Percentiles rank a stretch among this genome's conserved stretches.
phyloP scores from a whole-genome alignment of 2,888 invertebrate genomes.

The Pedicia rivosa region DNA sequence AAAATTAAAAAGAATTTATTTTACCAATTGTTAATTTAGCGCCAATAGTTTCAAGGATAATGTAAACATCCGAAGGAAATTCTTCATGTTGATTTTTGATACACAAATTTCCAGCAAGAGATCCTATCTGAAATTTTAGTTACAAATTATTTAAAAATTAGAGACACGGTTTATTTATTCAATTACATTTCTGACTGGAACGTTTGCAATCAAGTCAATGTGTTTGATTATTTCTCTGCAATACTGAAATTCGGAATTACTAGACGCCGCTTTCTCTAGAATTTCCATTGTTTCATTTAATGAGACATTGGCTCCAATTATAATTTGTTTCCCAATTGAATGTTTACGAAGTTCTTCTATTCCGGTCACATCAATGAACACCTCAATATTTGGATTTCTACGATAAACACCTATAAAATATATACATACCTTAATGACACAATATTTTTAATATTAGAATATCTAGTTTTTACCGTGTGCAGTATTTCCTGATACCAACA shows the following conservation, averaged over 20 bases:
- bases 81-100: constrained; percentile 35
- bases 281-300: constrained; percentile 31
- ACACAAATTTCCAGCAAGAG: constrained; percentile 37
- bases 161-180: too few species aligned
- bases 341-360: constrained; percentile 36
- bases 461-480: too few species aligned
- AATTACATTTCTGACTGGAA: constrained; percentile 58
- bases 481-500: constrained; percentile 54
- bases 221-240: constrained; percentile 24
- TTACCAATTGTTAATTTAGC: constrained; percentile 22
- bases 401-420: too few species aligned
- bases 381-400: constrained; percentile 16
- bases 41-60: constrained; percentile 30
- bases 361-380: constrained; percentile 41
- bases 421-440: too few species aligned
- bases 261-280: constrained; percentile 27
- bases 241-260: constrained; percentile 36
- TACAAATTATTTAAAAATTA: too few species aligned
- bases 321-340: constrained; percentile 21
- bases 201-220: constrained; percentile 45
- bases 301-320: constrained; percentile 40
- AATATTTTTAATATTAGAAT: too few species aligned
- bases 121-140: too few species aligned
- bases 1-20: constrained; percentile 24
- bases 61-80: constrained; percentile 38